Conservation (phyloP, 53 echinoderm and acorn worm genomes). For the Stichopus horrens region DNA sequence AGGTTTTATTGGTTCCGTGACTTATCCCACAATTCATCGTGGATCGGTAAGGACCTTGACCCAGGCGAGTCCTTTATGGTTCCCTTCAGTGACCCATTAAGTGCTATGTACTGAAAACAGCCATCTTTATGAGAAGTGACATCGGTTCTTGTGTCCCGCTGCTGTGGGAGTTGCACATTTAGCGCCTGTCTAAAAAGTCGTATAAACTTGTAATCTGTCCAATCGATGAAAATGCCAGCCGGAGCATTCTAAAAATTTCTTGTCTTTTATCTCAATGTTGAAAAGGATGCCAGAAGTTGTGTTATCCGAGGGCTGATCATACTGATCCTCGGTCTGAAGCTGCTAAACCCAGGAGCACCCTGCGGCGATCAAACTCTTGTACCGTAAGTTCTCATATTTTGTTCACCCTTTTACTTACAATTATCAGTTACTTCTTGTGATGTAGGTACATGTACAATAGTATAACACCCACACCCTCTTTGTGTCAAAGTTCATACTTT, state of each 20-base stretch:
- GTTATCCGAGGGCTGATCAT: background rate
- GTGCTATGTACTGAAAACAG: background rate
- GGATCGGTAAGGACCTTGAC: conserved; percentile 26
- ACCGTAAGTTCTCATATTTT: background rate
- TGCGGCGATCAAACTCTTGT: conserved; percentile 1
- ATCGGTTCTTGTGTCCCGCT: conserved; percentile 19
- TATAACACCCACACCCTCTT: too few species aligned
- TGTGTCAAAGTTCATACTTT: too few species aligned
- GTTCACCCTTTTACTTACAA: too few species aligned
- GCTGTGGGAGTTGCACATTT: background rate
- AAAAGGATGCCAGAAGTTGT: background rate
- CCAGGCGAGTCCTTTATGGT: background rate
- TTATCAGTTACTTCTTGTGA: too few species aligned
- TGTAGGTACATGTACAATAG: too few species aligned
- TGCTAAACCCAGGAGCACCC: conserved; percentile 3
- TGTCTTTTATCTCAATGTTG: background rate
- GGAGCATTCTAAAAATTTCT: background rate
- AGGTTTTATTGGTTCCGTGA: conserved; percentile 44
- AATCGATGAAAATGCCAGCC: background rate
- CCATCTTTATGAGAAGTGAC: conserved; percentile 28
- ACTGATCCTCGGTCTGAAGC: conserved; percentile 1
- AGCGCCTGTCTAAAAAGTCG: background rate
- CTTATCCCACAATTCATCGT: conserved; percentile 6
- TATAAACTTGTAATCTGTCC: background rate
- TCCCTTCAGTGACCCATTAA: conserved; percentile 12